Evolutionary conservation across 2,888 invertebrate genomes (phyloP), one percentile per base, ranked within the genome.

Genomic region (Campaea margaritaria): DNA sequence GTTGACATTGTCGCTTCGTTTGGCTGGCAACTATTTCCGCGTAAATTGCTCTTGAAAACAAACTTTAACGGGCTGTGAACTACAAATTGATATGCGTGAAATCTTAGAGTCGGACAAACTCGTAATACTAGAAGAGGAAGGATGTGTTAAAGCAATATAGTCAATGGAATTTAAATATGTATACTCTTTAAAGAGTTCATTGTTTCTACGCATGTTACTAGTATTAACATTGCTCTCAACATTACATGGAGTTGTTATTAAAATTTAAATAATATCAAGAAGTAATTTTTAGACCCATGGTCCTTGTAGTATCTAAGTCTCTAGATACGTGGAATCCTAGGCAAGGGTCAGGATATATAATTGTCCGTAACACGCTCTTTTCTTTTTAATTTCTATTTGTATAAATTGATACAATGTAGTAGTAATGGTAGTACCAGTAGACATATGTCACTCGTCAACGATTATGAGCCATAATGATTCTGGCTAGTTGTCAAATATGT

Each of bases 1-100:
- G 82, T 78, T 86, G 86, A 86, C 88, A 86, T 86, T 87, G 87
- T 79, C 71, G 67, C 75, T 78, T 79, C 77, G 75, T 79, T 82
- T 85, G 82, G 83, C 82, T 75, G 65, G 74, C 68, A 65, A 67
- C 70, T 65, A 79, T 80, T 87, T 89, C 87, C 87, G 84, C 78
- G 73, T 82, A 72, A 76, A 75, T 67, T 58, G 56, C 56, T 61
- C 58, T 62, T 62, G 60, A 64, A 64, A 61, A 59, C 53, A 56
- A 58, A 45, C 48, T 63, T 47, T 43, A 27, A 51, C 42, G 14
- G 47, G 43, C 51, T 58, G 62, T 47, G 28, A 57, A 61, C 43
- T 38, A 46, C 48, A 50, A 54, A 57, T 56, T 45, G 27, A 45
- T 45, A 38, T 15, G 50, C 43, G 52, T 56, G 13, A 42, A 49